phyloP scores from a whole-genome alignment of 2,888 invertebrate genomes.

The Brachyptera risi region DNA sequence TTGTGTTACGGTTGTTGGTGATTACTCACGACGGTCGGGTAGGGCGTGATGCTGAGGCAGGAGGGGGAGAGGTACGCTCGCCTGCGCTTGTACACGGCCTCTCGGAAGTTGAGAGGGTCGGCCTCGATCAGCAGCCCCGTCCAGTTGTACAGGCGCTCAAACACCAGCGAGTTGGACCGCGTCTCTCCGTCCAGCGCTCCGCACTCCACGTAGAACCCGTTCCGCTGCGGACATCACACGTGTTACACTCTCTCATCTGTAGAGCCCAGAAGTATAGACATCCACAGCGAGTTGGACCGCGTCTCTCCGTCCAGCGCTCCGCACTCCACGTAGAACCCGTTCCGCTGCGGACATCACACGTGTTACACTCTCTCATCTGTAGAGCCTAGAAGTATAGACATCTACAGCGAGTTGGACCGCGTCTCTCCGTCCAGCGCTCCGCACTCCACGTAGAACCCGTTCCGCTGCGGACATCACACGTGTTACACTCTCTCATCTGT shows the following conservation, averaged over 20 bases:
- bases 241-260: conserved; percentile 50
- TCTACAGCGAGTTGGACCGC: conserved; percentile 52
- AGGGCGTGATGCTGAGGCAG: conserved; percentile 45
- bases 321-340: conserved; percentile 53
- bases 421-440: conserved; percentile 54
- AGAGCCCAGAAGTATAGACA: conserved; percentile 48
- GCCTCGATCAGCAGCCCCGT: conserved; percentile 51
- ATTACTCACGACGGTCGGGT: conserved; percentile 44
- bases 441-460: conserved; percentile 53
- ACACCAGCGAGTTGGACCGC: conserved; percentile 51
- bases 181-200: conserved; percentile 54
- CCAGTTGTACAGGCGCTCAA: conserved; percentile 49
- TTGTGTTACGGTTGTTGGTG: too few species aligned
- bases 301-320: conserved; percentile 54
- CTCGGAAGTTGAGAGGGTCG: conserved; percentile 48
- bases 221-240: conserved; percentile 38
- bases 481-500: conserved; percentile 50
- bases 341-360: conserved; percentile 38
- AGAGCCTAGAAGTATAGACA: conserved; percentile 48
- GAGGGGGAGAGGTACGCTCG: conserved; percentile 48
- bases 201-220: conserved; percentile 53
- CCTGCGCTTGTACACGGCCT: conserved; percentile 46
- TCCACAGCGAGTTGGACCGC: conserved; percentile 52
- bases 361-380: conserved; percentile 50
- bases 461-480: conserved; percentile 38